Conservation (phyloP, 2,888 invertebrate genomes). For the Sepioteuthis lessoniana region DNA sequence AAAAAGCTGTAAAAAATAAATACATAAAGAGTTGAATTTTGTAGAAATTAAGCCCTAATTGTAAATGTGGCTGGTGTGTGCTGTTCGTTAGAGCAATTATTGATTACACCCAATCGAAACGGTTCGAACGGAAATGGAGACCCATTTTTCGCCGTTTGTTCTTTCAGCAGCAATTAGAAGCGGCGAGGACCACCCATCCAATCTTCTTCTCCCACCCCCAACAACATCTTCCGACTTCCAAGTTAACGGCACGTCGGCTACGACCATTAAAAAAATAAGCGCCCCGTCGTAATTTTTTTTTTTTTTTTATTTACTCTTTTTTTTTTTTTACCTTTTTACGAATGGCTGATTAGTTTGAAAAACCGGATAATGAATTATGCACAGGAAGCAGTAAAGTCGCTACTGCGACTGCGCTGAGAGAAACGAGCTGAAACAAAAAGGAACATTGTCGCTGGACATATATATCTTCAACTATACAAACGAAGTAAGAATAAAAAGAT, state of each 20-base stretch:
- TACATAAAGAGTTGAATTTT: no score
- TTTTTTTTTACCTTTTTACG: not conserved
- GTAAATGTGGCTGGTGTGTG: not conserved
- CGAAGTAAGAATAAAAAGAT: no score
- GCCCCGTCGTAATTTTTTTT: not conserved
- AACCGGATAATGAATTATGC: not conserved
- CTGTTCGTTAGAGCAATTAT: not conserved
- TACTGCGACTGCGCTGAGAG: no score
- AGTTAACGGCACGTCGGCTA: not conserved
- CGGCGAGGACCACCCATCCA: not conserved
- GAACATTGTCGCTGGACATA: not conserved
- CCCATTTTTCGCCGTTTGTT: not conserved
- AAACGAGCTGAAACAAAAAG: not conserved
- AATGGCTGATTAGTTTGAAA: not conserved
- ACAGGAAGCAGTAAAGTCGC: not conserved
- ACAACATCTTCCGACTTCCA: not conserved
- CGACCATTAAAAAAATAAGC: not conserved
- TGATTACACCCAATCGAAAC: not conserved
- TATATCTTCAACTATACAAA: no score
- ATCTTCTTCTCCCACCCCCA: no score
- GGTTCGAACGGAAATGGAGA: not conserved
- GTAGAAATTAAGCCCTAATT: not conserved
- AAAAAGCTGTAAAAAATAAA: not conserved
- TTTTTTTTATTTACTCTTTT: not conserved
- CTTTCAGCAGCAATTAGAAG: conserved; percentile 11